A percentile compares a stretch with the other conserved stretches of the same genome.
phyloP scores from a whole-genome alignment of 2,888 invertebrate species.

The Stenodema calcarata region DNA sequence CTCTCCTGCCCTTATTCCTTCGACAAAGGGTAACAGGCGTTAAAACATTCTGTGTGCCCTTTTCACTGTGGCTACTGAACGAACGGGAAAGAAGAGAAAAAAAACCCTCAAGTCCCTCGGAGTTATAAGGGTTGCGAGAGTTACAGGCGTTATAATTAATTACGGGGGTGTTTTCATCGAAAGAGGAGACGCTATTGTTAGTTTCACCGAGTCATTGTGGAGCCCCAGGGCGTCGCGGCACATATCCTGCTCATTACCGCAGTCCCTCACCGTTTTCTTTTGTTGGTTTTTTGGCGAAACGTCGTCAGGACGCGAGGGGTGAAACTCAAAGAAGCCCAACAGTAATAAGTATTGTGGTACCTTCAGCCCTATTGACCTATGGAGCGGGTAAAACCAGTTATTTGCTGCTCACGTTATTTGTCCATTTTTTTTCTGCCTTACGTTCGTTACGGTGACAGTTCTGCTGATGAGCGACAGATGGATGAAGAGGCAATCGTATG shows the following conservation, averaged over 20 bases:
- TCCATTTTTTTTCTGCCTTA: background rate
- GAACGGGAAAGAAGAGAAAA: background rate
- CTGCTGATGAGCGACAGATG: conserved; percentile 28
- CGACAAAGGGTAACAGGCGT: conserved; percentile 32
- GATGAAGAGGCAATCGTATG: background rate
- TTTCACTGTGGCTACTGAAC: background rate
- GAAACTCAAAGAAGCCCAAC: conserved; percentile 3
- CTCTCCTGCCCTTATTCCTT: background rate
- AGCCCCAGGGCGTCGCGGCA: background rate
- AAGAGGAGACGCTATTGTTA: conserved; percentile 9
- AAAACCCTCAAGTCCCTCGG: background rate
- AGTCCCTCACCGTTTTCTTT: background rate
- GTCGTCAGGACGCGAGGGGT: background rate
- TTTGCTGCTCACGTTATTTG: conserved; percentile 18
- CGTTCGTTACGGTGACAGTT: conserved; percentile 26
- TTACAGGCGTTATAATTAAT: conserved; percentile 46
- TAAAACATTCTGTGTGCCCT: conserved; percentile 30
- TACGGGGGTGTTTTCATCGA: conserved; percentile 45
- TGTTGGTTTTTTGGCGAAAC: conserved; percentile 2
- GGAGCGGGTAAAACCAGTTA: conserved; percentile 13
- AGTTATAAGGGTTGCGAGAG: conserved; percentile 20
- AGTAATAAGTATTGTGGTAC: conserved; percentile 35
- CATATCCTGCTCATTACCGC: conserved; percentile 35
- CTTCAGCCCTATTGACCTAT: background rate
- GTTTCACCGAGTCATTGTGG: conserved; percentile 17